phyloP scores from a whole-genome alignment of 2,888 invertebrate species.

The Drosophila paramelanica region DNA sequence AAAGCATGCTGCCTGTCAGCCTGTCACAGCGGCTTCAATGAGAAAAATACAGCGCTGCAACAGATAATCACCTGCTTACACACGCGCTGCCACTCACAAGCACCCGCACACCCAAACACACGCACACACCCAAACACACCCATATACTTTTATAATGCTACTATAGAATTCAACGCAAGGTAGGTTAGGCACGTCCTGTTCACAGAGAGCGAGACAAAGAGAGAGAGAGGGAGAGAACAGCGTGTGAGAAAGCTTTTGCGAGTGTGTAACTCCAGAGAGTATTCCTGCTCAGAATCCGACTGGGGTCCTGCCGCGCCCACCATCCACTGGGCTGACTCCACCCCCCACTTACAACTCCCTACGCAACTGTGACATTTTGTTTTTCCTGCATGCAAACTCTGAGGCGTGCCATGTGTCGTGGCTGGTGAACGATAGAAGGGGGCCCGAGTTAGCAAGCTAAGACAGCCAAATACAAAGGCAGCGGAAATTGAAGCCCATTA shows the following conservation, averaged over 20 bases:
- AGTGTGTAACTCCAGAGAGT: conserved; percentile 22
- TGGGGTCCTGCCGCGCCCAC: conserved; percentile 70
- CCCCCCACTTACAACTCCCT: conserved; percentile 43
- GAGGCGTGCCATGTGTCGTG: conserved; percentile 58
- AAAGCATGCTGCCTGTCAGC: conserved; percentile 42
- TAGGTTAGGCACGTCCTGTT: conserved; percentile 79
- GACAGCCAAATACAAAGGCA: conserved; percentile 47
- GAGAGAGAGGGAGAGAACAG: conserved; percentile 21
- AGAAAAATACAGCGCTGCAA: conserved; percentile 77
- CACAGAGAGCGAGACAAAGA: conserved; percentile 11
- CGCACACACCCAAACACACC: conserved; percentile 16
- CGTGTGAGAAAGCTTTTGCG: conserved; percentile 32
- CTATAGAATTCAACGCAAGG: conserved; percentile 77
- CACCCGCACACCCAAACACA: conserved; percentile 16
- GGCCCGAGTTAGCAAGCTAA: conserved; percentile 44
- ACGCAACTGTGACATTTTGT: conserved; percentile 42
- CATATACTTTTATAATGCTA: conserved; percentile 56
- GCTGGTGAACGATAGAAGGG: background rate
- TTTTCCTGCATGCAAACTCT: conserved; percentile 55
- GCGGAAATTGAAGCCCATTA: conserved; percentile 74
- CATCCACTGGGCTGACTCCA: conserved; percentile 37
- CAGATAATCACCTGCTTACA: conserved; percentile 80
- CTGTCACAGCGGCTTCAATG: conserved; percentile 61
- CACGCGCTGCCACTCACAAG: conserved; percentile 44
- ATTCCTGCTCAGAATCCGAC: conserved; percentile 34